A percentile compares a stretch with the other conserved stretches of the same genome.
These are phyloP conservation scores for Oxyteleia sp. DNA, from an alignment of 2,888 invertebrate species.

Conservation along the genomic window DNA sequence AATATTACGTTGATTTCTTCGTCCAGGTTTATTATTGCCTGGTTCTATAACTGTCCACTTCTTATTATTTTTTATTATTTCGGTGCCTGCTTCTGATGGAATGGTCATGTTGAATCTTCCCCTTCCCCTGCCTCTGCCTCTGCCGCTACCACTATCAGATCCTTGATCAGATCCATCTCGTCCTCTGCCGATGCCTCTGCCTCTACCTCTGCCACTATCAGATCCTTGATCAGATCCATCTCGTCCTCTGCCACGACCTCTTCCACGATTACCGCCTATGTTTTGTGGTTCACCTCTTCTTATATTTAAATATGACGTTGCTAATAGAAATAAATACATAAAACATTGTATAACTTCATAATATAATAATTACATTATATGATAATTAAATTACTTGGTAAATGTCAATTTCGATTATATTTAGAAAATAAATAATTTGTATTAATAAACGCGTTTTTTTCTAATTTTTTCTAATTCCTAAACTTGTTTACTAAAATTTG, in stretches of 20 bases:
- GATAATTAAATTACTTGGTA: slow-evolving; percentile 27
- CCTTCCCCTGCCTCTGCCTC: slow-evolving; percentile 3
- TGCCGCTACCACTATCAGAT: background rate
- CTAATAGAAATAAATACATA: slow-evolving; percentile 16
- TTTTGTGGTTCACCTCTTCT: slow-evolving; percentile 52
- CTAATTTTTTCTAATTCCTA: too few species aligned
- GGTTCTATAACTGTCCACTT: slow-evolving; percentile 35
- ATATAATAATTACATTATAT: background rate
- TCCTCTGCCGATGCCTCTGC: slow-evolving; percentile 17
- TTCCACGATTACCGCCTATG: slow-evolving; percentile 23
- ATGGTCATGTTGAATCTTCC: slow-evolving; percentile 14
- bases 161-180: slow-evolving; percentile 8
- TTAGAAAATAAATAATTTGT: slow-evolving; percentile 34
- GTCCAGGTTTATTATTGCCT: slow-evolving; percentile 13
- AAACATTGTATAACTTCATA: slow-evolving; percentile 10
- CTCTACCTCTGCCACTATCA: slow-evolving; percentile 1
- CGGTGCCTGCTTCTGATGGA: slow-evolving; percentile 16
- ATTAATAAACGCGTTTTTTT: too few species aligned
- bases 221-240: slow-evolving; percentile 5
- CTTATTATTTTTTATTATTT: slow-evolving; percentile 22
- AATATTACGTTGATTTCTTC: slow-evolving; percentile 15
- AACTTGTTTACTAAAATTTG: too few species aligned
- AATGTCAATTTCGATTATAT: slow-evolving; percentile 46
- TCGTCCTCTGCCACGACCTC: slow-evolving; percentile 21
- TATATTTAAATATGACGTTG: slow-evolving; percentile 10